Conservation (phyloP, 2,888 invertebrate species). For the Chironomus riparius region DNA sequence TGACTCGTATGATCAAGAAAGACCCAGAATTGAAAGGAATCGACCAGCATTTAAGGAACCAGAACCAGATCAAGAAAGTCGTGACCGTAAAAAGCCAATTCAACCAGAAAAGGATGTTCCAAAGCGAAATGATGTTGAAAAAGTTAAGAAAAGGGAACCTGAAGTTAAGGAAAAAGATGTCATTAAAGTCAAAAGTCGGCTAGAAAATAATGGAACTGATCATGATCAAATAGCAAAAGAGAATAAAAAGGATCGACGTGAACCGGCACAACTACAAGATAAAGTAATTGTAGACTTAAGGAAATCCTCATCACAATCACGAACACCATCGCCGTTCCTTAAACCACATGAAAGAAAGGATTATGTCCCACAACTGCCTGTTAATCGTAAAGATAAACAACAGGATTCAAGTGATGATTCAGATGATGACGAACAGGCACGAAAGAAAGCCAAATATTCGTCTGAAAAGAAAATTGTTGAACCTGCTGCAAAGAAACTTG, state of each 20-base stretch:
- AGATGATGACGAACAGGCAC: slow-evolving; percentile 43
- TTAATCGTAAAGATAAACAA: slow-evolving; percentile 29
- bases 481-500: slow-evolving; percentile 35
- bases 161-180: slow-evolving; percentile 30
- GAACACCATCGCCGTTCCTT: slow-evolving; percentile 78
- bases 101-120: slow-evolving; percentile 27
- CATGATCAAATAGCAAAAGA: slow-evolving; percentile 14
- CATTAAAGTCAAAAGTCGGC: slow-evolving; percentile 25
- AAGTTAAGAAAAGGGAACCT: slow-evolving; percentile 29
- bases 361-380: slow-evolving; percentile 35
- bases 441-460: slow-evolving; percentile 38
- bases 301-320: slow-evolving; percentile 62
- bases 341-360: slow-evolving; percentile 43
- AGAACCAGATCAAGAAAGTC: slow-evolving; percentile 39
- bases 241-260: neutral
- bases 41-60: neutral
- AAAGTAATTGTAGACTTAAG: neutral
- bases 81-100: slow-evolving; percentile 30
- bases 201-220: slow-evolving; percentile 15
- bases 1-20: neutral
- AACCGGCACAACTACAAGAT: neutral
- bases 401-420: slow-evolving; percentile 45
- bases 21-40: neutral
- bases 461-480: slow-evolving; percentile 46
- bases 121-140: slow-evolving; percentile 32